Conservation (phyloP, 2,888 invertebrate species). For the Stenodema calcarata region DNA sequence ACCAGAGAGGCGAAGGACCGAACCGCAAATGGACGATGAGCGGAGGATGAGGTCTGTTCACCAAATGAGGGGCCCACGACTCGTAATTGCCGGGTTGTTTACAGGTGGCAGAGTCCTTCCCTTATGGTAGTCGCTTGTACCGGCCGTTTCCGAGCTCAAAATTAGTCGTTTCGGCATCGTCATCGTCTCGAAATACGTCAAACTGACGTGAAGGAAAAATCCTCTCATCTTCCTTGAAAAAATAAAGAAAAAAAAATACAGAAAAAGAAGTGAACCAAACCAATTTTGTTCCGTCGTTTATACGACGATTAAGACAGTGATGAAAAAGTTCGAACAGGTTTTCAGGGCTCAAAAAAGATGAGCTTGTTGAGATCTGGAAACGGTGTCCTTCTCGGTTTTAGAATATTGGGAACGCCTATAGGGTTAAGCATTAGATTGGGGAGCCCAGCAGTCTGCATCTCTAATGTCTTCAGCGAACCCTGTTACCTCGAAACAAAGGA, state of each 20-base stretch:
- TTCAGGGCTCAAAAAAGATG: not conserved
- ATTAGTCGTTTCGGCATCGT: not conserved
- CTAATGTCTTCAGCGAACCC: not conserved
- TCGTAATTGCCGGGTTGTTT: conserved; percentile 3
- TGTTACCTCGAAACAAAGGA: not conserved
- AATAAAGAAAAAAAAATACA: not conserved
- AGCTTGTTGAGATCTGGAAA: not conserved
- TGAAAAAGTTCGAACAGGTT: not conserved
- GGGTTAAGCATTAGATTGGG: not conserved
- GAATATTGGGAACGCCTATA: not conserved
- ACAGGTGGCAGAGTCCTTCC: not conserved
- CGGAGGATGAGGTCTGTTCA: not conserved
- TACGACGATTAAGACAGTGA: not conserved
- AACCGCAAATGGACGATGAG: not conserved
- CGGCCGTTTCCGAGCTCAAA: not conserved
- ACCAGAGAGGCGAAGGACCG: not conserved
- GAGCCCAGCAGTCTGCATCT: not conserved
- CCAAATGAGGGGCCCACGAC: not conserved
- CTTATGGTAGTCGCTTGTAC: not conserved
- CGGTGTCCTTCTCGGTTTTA: not conserved
- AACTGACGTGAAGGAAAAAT: not conserved
- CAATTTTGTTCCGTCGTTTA: not conserved
- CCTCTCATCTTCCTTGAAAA: not conserved
- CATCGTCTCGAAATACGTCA: not conserved
- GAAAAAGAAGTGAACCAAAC: not conserved